phyloP scores from a whole-genome alignment of 2,888 invertebrate species.

The Callimorpha dominula region DNA sequence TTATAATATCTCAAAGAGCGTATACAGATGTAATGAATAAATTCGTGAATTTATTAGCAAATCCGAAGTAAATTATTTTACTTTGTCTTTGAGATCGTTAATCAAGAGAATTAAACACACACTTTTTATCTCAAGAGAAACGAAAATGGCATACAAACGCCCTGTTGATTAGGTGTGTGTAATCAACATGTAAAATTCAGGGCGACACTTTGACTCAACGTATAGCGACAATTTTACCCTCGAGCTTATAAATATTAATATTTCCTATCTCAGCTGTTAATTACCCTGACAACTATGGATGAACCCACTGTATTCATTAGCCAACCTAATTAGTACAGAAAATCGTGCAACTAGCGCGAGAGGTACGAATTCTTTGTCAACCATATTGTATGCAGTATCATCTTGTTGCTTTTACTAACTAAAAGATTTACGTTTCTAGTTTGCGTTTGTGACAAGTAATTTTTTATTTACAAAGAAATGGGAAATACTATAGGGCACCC shows the following conservation, averaged over 20 bases:
- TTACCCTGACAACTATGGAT: slow-evolving; percentile 80
- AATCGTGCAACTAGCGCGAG: slow-evolving; percentile 63
- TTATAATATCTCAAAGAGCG: neutral
- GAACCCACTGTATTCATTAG: slow-evolving; percentile 80
- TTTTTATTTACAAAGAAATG: slow-evolving; percentile 36
- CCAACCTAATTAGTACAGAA: slow-evolving; percentile 79
- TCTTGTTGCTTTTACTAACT: slow-evolving; percentile 40
- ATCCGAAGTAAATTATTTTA: slow-evolving; percentile 27
- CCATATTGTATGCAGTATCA: slow-evolving; percentile 46
- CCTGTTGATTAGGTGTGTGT: slow-evolving; percentile 52
- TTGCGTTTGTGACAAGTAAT: slow-evolving; percentile 31
- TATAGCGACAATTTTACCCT: slow-evolving; percentile 70
- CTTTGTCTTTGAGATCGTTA: slow-evolving; percentile 19
- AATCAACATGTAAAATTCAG: slow-evolving; percentile 75
- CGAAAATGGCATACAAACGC: slow-evolving; percentile 43
- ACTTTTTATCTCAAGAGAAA: slow-evolving; percentile 26
- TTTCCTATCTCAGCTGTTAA: slow-evolving; percentile 82
- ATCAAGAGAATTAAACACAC: slow-evolving; percentile 37
- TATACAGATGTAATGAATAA: neutral
- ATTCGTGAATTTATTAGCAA: slow-evolving; percentile 18
- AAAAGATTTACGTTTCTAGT: slow-evolving; percentile 39
- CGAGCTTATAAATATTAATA: slow-evolving; percentile 83
- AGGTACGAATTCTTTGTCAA: slow-evolving; percentile 65
- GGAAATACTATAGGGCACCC: slow-evolving; percentile 20
- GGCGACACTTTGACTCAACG: slow-evolving; percentile 62